Evolutionary conservation across 2,797 vertebrate species (phyloP).

Genomic region (Lepidocolaptes lacrymiger): DNA sequence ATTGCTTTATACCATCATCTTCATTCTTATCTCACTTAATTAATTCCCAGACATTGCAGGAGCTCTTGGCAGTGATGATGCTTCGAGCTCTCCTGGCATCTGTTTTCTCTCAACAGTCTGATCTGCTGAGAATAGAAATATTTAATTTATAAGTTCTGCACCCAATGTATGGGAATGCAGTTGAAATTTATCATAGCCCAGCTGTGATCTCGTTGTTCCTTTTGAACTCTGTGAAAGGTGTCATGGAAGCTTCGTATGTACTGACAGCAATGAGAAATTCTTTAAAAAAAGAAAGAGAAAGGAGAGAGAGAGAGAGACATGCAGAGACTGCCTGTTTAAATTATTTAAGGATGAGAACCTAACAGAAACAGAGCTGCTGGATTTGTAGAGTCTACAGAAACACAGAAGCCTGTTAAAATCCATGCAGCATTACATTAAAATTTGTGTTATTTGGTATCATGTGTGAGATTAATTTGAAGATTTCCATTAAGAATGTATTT

Average conservation of each 20-base stretch:
- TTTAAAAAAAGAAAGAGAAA: background rate
- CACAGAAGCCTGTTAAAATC: background rate
- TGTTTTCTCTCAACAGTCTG: slow-evolving; percentile 22
- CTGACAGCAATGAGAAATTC: background rate
- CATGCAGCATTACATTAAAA: accelerated
- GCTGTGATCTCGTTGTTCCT: background rate
- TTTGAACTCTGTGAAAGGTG: background rate
- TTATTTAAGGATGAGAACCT: background rate
- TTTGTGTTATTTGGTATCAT: background rate
- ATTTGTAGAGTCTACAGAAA: background rate
- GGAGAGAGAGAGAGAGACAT: background rate
- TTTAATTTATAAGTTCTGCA: slow-evolving; percentile 5
- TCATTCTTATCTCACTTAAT: slow-evolving; percentile 4
- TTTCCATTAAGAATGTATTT: background rate
- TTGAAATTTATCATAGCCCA: background rate
- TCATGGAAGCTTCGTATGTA: background rate
- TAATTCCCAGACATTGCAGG: background rate
- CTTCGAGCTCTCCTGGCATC: slow-evolving; percentile 28
- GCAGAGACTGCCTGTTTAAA: background rate
- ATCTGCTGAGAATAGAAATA: slow-evolving; percentile 14
- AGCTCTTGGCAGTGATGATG: background rate
- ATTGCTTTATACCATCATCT: background rate
- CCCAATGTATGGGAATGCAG: background rate
- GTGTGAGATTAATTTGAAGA: background rate
- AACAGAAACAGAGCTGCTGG: background rate